Conservation (phyloP, 2,113 vertebrate species). For the Clarias batrachus region DNA sequence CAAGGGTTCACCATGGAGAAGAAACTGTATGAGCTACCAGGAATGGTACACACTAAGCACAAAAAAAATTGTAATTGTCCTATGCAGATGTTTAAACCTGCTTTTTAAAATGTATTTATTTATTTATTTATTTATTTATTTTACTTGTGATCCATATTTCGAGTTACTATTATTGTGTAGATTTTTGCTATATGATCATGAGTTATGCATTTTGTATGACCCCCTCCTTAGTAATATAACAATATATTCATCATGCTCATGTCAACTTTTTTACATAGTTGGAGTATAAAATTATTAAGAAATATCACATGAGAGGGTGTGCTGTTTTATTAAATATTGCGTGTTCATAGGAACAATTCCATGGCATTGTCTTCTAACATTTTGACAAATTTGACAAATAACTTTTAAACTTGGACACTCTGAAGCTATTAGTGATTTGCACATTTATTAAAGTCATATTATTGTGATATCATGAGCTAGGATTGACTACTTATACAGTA, state of each 20-base stretch:
- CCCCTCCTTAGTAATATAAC: neutral
- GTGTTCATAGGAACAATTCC: too few relatives aligned
- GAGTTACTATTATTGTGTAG: neutral
- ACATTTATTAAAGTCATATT: too few relatives aligned
- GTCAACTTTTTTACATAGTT: neutral
- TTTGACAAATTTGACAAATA: too few relatives aligned
- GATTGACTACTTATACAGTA: too few relatives aligned
- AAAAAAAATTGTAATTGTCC: neutral
- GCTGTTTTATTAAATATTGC: too few relatives aligned
- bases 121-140: neutral
- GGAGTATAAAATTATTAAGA: neutral
- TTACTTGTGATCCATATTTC: neutral
- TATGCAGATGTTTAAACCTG: neutral
- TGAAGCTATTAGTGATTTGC: too few relatives aligned
- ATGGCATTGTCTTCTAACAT: too few relatives aligned
- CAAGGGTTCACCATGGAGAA: slow-evolving; percentile 2
- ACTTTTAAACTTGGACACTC: too few relatives aligned
- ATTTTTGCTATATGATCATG: neutral
- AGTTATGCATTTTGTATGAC: neutral
- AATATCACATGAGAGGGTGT: too few relatives aligned
- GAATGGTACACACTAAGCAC: neutral
- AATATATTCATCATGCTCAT: neutral
- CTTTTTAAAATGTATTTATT: too few relatives aligned
- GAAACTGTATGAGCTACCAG: neutral
- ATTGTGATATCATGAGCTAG: too few relatives aligned